Evolutionary conservation across 2,888 invertebrate species (phyloP).

Genomic region (Hirtodrosophila alboralis): DNA sequence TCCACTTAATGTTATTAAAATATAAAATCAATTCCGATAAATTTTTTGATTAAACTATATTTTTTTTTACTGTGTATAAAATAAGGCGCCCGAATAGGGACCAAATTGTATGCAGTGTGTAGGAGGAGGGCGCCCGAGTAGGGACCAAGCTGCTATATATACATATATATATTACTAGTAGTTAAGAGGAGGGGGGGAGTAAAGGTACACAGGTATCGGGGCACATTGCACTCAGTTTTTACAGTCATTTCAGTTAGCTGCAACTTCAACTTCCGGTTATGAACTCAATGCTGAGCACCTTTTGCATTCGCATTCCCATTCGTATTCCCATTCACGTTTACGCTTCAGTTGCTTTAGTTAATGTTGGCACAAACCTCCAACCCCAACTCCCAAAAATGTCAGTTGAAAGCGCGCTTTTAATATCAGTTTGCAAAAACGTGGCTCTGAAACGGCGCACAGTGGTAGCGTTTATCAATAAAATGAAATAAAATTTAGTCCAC

Average conservation of each 20-base stretch:
- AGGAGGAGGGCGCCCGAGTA: no score
- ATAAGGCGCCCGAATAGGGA: no score
- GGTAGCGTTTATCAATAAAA: no score
- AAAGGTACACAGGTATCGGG: conserved; percentile 22
- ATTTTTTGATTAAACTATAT: no score
- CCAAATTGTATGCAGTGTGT: no score
- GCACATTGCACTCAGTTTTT: conserved; percentile 69
- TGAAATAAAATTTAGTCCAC: no score
- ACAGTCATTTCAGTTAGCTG: conserved; percentile 28
- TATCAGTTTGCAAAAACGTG: conserved; percentile 52
- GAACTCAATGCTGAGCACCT: conserved; percentile 60
- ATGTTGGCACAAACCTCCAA: conserved; percentile 23
- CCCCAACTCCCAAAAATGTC: not conserved
- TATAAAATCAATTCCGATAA: no score
- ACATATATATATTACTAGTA: no score
- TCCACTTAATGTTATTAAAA: no score
- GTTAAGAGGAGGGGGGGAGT: not conserved
- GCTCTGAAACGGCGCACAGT: no score
- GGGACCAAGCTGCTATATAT: no score
- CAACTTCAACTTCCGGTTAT: conserved; percentile 71
- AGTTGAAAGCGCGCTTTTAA: conserved; percentile 24
- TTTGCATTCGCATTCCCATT: conserved; percentile 54
- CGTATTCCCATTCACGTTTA: conserved; percentile 66
- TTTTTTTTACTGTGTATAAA: no score
- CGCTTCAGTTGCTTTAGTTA: conserved; percentile 64